These are phyloP conservation scores for Drosophila nr. medialis DNA, from an alignment of 2,888 invertebrate species.

Conservation along the genomic window DNA sequence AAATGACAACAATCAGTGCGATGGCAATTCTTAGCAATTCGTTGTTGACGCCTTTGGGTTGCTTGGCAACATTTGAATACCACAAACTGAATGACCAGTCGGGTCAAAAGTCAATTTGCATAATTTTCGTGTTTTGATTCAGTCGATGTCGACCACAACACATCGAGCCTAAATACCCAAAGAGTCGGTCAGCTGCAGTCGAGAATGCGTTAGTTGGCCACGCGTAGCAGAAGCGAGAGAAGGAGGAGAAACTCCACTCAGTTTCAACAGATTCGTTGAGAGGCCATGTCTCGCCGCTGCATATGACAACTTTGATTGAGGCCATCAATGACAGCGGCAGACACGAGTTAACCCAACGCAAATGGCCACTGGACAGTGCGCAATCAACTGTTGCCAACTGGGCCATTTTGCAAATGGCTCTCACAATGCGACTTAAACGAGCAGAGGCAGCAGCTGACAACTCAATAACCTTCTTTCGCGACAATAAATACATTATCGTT, in stretches of 20 bases:
- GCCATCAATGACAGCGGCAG: conserved; percentile 67
- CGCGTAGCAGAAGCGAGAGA: background rate
- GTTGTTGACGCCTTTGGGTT: background rate
- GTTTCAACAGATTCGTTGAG: conserved; percentile 19
- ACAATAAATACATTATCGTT: background rate
- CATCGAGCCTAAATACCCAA: conserved; percentile 21
- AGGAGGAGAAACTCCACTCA: background rate
- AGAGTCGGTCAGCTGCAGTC: background rate
- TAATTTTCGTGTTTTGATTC: conserved; percentile 58
- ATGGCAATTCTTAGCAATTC: conserved; percentile 9
- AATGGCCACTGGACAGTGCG: conserved; percentile 46
- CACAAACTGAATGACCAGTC: conserved; percentile 28
- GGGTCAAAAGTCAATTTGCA: conserved; percentile 64
- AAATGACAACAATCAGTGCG: background rate
- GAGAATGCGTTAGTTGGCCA: background rate
- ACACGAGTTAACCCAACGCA: conserved; percentile 21
- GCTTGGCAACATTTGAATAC: conserved; percentile 30
- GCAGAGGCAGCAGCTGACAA: conserved; percentile 37
- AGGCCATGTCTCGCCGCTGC: conserved; percentile 46
- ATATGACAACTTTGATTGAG: conserved; percentile 74
- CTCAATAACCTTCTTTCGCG: conserved; percentile 9
- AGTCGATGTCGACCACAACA: conserved; percentile 28
- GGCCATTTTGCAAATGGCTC: conserved; percentile 29
- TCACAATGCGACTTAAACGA: conserved; percentile 34
- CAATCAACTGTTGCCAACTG: conserved; percentile 15